Evolutionary conservation across 1,140 invertebrate species (phyloP).

Genomic region (Temnothorax longispinosus): DNA sequence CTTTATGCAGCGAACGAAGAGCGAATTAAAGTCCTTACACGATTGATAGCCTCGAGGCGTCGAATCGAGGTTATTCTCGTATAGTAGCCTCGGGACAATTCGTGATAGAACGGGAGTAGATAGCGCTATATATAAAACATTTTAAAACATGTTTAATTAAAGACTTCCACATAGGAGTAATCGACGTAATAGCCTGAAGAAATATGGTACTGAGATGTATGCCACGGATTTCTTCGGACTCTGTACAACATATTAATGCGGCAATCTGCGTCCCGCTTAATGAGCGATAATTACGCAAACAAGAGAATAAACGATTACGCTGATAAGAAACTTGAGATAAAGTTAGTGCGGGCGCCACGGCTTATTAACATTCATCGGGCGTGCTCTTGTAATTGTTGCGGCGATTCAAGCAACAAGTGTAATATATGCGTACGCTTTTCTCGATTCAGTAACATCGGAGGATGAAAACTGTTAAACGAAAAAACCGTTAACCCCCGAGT

Average conservation of each 20-base stretch:
- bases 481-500: constrained; percentile 3
- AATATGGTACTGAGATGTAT: constrained; percentile 74
- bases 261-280: constrained; percentile 14
- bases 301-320: constrained; percentile 23
- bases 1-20: neutral
- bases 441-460: neutral
- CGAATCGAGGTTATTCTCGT: constrained; percentile 48
- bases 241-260: constrained; percentile 35
- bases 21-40: constrained; percentile 19
- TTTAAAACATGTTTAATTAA: constrained; percentile 67
- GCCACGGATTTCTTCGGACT: constrained; percentile 47
- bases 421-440: constrained; percentile 14
- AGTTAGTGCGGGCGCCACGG: constrained; percentile 11
- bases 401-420: constrained; percentile 2
- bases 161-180: constrained; percentile 57
- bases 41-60: constrained; percentile 18
- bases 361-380: constrained; percentile 41
- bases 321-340: constrained; percentile 36
- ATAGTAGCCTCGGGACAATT: constrained; percentile 22
- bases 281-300: constrained; percentile 63
- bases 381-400: constrained; percentile 3
- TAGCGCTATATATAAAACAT: constrained; percentile 68
- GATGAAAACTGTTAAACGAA: constrained; percentile 25
- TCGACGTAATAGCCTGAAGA: constrained; percentile 70
- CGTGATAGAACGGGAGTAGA: constrained; percentile 24